Conservation (phyloP, 2,797 vertebrate species). For the Sebastes cheni region DNA sequence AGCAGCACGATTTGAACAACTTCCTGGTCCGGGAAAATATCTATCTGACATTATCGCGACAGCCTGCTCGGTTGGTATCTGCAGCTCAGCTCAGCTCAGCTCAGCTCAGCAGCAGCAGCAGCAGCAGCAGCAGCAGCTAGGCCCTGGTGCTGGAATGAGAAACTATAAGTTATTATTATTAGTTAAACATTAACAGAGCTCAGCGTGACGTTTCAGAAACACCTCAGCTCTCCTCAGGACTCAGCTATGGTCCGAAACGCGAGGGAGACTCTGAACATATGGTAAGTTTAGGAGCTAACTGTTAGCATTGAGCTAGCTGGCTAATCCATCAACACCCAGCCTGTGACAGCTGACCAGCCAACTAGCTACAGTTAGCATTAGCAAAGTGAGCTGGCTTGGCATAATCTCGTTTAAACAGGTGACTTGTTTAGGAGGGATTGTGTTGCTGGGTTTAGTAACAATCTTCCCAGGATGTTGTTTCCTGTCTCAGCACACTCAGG, state of each 20-base stretch:
- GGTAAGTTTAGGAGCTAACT: slow-evolving; percentile 61
- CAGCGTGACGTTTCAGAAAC: not conserved
- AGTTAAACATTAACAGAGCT: slow-evolving; percentile 6
- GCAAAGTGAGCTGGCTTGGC: slow-evolving; percentile 51
- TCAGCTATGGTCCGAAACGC: slow-evolving; percentile 34
- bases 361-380: slow-evolving; percentile 55
- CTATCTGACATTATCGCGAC: slow-evolving; percentile 73
- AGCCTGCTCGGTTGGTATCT: slow-evolving; percentile 35
- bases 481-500: not conserved
- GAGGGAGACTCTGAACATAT: slow-evolving; percentile 33
- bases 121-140: slow-evolving; percentile 38
- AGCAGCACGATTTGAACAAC: slow-evolving; percentile 34
- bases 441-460: not conserved
- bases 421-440: slow-evolving; percentile 3
- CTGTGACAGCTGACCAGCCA: slow-evolving; percentile 74
- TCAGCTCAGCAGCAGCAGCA: not conserved
- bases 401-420: slow-evolving; percentile 33
- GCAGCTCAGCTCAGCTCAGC: slow-evolving; percentile 12
- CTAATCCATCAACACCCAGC: slow-evolving; percentile 71
- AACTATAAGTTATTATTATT: slow-evolving; percentile 59
- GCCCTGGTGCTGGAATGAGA: slow-evolving; percentile 75
- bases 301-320: slow-evolving; percentile 65
- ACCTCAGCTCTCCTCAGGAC: not conserved
- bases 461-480: not conserved
- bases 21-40: slow-evolving; percentile 66